Base-by-base conservation (phyloP, 2,113 vertebrate species). In the Corythornis cristatus region DNA sequence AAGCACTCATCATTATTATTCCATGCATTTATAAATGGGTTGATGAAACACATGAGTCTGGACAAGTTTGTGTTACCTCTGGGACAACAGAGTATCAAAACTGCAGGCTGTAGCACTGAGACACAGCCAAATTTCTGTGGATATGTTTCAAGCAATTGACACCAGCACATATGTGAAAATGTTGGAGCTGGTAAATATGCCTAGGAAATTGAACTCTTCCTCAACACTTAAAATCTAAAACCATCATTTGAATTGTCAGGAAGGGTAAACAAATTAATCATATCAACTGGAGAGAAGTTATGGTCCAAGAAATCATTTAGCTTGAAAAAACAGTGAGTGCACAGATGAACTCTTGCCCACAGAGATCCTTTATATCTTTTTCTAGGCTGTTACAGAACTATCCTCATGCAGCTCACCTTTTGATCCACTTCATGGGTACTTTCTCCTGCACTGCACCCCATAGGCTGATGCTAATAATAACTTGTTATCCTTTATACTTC, bases 191-290 rank as follows among this genome's bases (percentile, higher is more conserved):
- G 6, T 12, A 29, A 40, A 57, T 45, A 23, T 12, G 4, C 35
- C 15, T 21, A 9, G 51, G 12, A 71, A 54, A 73, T 7, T 51
- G 40, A 62, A 71, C 8, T 68, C 13, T 53, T 57, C 40, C 60
- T 89, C 51, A 54, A 3, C 20, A 29, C 11, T 74, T 56, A 53
- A 81, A 71, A 81, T 35, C 12, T 15, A 66, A 35, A 17, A 61
- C 12, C 8, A 21, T 58, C 0, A 0, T 42, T 57, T 77, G 29
- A 57, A 51, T 53, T 83, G 54, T 51, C 15, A 54, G 19, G 31
- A 72, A 65, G 35, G 40, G 54, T 12, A 37, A 91, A 56, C 31
- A 22, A 26, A 62, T 64, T 64, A 12, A 17, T 56, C 8, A 2
- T 83, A 2, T 53, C 40, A 28, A 6, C 5, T 29, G 7, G 25